These are phyloP conservation scores for Crambe crambe DNA, from an alignment of 37 sponge, comb jelly and placozoan species.

Conservation along the genomic window DNA sequence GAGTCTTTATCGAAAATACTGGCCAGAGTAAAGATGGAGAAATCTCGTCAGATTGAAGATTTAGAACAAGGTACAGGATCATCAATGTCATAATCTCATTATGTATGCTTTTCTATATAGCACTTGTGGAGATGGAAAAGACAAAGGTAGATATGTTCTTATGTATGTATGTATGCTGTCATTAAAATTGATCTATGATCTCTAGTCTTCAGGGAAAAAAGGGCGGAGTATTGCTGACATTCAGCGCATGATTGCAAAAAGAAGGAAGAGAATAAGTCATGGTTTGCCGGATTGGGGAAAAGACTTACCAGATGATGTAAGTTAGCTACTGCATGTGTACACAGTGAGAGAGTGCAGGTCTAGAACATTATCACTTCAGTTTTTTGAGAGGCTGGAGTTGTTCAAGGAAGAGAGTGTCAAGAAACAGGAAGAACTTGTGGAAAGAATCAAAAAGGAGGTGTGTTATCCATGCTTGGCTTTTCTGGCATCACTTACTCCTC, in stretches of 20 bases:
- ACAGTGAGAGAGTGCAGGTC: neutral
- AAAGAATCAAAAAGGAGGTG: conserved; percentile 69
- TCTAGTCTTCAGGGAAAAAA: neutral
- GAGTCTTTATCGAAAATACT: conserved; percentile 39
- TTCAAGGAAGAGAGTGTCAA: conserved; percentile 70
- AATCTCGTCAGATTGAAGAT: conserved; percentile 29
- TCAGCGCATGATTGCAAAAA: conserved; percentile 25
- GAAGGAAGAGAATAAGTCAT: neutral
- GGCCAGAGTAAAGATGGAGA: conserved; percentile 42
- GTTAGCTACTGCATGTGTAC: neutral
- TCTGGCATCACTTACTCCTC: conserved; percentile 4
- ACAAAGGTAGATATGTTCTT: conserved; percentile 4
- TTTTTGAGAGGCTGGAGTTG: conserved; percentile 77
- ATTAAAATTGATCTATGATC: neutral
- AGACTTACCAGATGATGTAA: conserved; percentile 69
- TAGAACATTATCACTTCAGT: conserved; percentile 30
- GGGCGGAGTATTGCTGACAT: conserved; percentile 3
- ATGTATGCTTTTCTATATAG: conserved; percentile 8
- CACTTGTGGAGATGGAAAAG: conserved; percentile 41
- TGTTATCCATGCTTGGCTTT: neutral
- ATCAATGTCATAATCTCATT: neutral
- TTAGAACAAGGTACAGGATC: conserved; percentile 56
- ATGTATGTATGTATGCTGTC: neutral
- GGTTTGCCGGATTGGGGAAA: conserved; percentile 70
- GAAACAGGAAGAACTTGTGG: conserved; percentile 65